A percentile compares a stretch with the other conserved stretches of the same genome.
Conservation (phyloP, 1,140 invertebrate species). For the Coelopa frigida region DNA sequence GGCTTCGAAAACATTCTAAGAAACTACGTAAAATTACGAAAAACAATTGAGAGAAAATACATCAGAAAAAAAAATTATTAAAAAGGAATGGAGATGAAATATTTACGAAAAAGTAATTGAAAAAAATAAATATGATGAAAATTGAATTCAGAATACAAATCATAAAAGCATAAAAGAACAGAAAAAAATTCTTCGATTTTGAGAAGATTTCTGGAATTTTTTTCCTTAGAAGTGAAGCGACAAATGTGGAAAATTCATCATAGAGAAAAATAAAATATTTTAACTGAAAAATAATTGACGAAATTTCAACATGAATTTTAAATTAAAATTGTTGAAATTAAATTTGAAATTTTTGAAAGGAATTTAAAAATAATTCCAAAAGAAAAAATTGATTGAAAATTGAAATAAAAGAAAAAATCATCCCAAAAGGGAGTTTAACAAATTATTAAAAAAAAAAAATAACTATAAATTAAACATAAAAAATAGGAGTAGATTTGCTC, state of each 20-base stretch:
- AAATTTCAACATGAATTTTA: too few relatives aligned
- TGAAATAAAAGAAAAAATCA: conserved; percentile 1
- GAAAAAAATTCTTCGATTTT: conserved; percentile 1
- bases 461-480: not conserved
- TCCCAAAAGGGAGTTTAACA: conserved; percentile 2
- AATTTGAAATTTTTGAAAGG: too few relatives aligned
- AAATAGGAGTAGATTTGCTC: not conserved
- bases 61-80: conserved; percentile 4
- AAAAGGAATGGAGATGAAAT: not conserved
- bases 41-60: not conserved
- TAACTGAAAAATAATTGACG: too few relatives aligned
- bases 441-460: not conserved
- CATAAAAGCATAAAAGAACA: conserved; percentile 1
- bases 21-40: not conserved
- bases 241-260: too few relatives aligned
- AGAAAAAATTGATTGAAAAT: conserved; percentile 1
- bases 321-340: too few relatives aligned
- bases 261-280: too few relatives aligned
- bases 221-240: too few relatives aligned
- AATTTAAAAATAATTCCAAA: conserved; percentile 4
- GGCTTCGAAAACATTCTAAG: too few relatives aligned
- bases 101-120: not conserved
- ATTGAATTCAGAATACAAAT: not conserved
- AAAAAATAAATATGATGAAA: not conserved
- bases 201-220: not conserved